Conservation (phyloP, 2,113 vertebrate genomes). For the Oncorhynchus mykiss region DNA sequence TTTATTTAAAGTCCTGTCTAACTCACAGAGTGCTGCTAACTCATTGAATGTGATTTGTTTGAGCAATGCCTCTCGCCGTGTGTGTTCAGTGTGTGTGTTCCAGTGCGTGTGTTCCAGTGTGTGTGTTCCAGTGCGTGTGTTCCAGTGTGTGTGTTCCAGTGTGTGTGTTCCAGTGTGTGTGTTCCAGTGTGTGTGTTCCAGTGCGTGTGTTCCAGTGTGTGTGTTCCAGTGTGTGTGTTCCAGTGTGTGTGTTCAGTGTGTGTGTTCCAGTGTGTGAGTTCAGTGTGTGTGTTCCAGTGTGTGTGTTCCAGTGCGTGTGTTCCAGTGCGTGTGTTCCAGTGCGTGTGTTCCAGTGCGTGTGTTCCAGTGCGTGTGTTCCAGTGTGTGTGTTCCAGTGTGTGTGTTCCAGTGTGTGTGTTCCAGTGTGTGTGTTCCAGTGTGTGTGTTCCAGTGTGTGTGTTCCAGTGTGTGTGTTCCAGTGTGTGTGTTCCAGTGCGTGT, state of each 20-base stretch:
- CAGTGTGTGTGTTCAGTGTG: too few relatives aligned
- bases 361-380: neutral
- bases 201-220: too few relatives aligned
- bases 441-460: neutral
- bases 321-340: neutral
- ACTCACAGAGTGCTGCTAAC: slow-evolving; percentile 57
- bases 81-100: neutral
- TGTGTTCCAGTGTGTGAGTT: neutral
- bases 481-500: neutral
- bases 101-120: too few relatives aligned
- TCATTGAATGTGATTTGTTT: slow-evolving; percentile 60
- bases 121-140: neutral
- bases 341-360: too few relatives aligned
- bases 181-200: neutral
- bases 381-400: too few relatives aligned
- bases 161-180: too few relatives aligned
- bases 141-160: too few relatives aligned
- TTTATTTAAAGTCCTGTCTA: slow-evolving; percentile 68
- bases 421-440: too few relatives aligned
- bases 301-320: neutral
- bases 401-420: neutral
- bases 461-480: too few relatives aligned
- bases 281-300: too few relatives aligned
- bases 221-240: neutral
- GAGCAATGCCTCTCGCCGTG: slow-evolving; percentile 17